Percentiles rank a stretch among this genome's conserved stretches.
Conservation (phyloP, 2,797 vertebrate genomes). For the Sparus aurata region DNA sequence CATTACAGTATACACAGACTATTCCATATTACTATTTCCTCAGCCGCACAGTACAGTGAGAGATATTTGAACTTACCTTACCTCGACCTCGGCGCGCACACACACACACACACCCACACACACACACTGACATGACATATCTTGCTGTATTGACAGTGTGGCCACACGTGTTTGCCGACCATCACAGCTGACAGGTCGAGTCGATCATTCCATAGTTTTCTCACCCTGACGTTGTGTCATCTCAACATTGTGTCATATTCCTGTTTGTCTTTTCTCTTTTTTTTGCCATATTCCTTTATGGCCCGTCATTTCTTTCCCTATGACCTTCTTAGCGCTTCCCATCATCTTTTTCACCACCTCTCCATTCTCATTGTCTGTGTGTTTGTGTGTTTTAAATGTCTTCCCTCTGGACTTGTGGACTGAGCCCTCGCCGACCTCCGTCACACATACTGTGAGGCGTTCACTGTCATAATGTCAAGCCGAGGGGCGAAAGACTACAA, state of each 20-base stretch:
- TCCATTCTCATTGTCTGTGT: neutral
- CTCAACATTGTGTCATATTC: neutral
- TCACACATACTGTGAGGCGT: too few relatives aligned
- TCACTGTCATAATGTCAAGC: too few relatives aligned
- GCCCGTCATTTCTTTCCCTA: neutral
- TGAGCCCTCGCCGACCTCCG: too few relatives aligned
- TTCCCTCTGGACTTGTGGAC: too few relatives aligned
- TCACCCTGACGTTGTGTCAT: neutral
- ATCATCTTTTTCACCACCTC: neutral
- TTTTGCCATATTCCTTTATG: neutral
- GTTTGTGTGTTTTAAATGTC: too few relatives aligned
- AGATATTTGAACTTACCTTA: neutral
- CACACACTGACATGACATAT: neutral
- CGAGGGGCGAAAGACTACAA: too few relatives aligned
- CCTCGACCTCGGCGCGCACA: neutral
- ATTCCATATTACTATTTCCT: neutral
- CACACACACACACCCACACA: neutral
- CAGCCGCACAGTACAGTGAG: neutral
- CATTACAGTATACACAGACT: neutral
- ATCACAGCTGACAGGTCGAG: neutral
- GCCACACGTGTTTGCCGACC: neutral
- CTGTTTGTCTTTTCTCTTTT: neutral
- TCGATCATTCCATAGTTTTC: neutral
- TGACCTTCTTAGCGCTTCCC: too few relatives aligned
- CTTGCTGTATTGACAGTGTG: neutral